Percentiles rank a stretch among this genome's conserved stretches.
Conservation (phyloP, 2,797 vertebrate genomes). For the Erethizon dorsatum region DNA sequence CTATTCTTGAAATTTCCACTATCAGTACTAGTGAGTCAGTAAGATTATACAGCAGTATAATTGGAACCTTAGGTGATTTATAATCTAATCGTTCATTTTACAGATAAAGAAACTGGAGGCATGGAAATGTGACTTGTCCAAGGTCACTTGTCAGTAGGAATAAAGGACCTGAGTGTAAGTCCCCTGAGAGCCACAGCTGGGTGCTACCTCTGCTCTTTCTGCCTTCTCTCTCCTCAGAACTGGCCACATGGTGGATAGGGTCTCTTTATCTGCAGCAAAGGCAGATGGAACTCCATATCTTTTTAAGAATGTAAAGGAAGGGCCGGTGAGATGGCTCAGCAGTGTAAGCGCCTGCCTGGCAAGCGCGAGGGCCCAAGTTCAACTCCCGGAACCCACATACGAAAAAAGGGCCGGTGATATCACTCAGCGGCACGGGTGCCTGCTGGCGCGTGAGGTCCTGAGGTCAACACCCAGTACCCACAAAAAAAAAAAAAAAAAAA, state of each 20-base stretch:
- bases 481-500: no score
- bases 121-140: neutral
- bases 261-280: neutral
- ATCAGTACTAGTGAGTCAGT: fast-evolving
- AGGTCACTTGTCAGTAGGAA: neutral
- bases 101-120: neutral
- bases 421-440: no score
- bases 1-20: neutral
- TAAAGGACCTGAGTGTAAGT: neutral
- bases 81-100: neutral
- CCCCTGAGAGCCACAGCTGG: neutral
- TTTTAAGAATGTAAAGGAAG: neutral
- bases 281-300: neutral
- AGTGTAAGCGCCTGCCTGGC: no score
- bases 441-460: no score
- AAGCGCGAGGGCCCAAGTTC: no score
- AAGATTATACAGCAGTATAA: neutral
- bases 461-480: no score
- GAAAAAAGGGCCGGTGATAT: no score
- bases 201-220: neutral
- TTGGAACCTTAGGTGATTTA: neutral
- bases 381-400: no score
- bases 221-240: neutral
- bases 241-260: neutral
- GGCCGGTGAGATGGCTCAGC: no score